Base-by-base conservation (phyloP, 2,888 invertebrate genomes). In the Coenonympha glycerion region DNA sequence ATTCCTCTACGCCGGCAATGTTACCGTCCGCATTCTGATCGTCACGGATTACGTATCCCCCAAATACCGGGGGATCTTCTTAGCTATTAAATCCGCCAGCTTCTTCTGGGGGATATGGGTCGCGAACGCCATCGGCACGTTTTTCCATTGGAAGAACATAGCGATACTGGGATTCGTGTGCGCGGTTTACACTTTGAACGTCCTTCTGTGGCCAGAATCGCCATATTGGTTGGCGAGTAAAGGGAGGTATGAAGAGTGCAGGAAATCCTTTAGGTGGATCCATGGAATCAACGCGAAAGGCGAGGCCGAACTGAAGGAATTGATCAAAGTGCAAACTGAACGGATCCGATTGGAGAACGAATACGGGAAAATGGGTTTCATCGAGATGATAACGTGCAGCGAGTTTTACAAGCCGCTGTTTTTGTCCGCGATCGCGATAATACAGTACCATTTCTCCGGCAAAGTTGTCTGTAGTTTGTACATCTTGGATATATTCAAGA, bases 171-270 rank as follows among this genome's bases (percentile, higher is more conserved):
- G 65, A 3, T 50, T 47, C 24, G 9, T 31, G 3, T 50, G 52
- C 9, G 34, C 52, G 1, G 16, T 39, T n/a, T 55, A 55, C 19
- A 50, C 52, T 0, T 44, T 58, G 4, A 46, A 40, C 1, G 47
- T 48, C 3, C 34, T 56, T 0, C 1, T 36, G 1, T 58, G 56
- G 53, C 56, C 50, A 2, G 58, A 58, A 18, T 56, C 58, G 59
- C 76, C 74, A 0, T 66, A 69, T 26, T 77, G 76, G 76, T 58
- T 76, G 5, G 76, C 74, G 6, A 67, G 71, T 55, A 71, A 68
- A 46, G 70, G 71, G 11, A 64, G 67, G 26, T 74, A 68, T 16
- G 68, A 71, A 0, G 72, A 73, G 50, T 70, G 76, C 48, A 67
- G 65, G 2, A 51, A 50, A 6, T 61, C 72, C 0, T 73, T 70